phyloP scores from a whole-genome alignment of 2,888 invertebrate genomes.

The Meloe dianella region DNA sequence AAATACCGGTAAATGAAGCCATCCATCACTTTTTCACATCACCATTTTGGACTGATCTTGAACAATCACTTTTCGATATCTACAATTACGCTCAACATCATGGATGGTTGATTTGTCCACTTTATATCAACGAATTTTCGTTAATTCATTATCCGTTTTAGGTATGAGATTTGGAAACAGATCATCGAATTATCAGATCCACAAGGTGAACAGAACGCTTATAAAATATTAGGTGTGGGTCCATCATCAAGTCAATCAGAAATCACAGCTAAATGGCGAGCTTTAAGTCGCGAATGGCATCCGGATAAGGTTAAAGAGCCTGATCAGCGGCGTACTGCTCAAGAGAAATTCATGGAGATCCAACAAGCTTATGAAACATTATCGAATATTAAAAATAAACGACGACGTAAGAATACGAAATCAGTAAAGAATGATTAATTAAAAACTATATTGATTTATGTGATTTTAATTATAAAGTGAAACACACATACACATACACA shows the following conservation, averaged over 20 bases:
- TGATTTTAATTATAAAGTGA: background rate
- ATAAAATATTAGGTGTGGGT: conserved; percentile 79
- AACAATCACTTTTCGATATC: conserved; percentile 73
- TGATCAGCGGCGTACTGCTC: conserved; percentile 71
- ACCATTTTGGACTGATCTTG: conserved; percentile 85
- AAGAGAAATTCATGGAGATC: conserved; percentile 90
- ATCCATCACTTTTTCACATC: conserved; percentile 88
- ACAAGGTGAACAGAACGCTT: conserved; percentile 88
- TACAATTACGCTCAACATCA: conserved; percentile 82
- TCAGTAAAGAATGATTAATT: conserved; percentile 53
- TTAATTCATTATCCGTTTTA: conserved; percentile 30
- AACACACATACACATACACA: no score
- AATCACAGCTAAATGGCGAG: conserved; percentile 82
- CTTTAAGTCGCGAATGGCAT: conserved; percentile 84
- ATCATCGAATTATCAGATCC: conserved; percentile 87
- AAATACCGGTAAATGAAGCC: conserved; percentile 87
- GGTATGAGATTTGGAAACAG: conserved; percentile 81
- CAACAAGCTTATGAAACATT: conserved; percentile 91
- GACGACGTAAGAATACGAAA: conserved; percentile 76
- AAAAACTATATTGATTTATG: background rate
- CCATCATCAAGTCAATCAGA: conserved; percentile 85
- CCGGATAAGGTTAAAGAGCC: conserved; percentile 88
- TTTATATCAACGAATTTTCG: no score
- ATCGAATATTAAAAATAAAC: conserved; percentile 79
- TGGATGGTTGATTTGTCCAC: no score